Base-by-base conservation (phyloP, 2,888 invertebrate species). In the Pollenia angustigena region DNA sequence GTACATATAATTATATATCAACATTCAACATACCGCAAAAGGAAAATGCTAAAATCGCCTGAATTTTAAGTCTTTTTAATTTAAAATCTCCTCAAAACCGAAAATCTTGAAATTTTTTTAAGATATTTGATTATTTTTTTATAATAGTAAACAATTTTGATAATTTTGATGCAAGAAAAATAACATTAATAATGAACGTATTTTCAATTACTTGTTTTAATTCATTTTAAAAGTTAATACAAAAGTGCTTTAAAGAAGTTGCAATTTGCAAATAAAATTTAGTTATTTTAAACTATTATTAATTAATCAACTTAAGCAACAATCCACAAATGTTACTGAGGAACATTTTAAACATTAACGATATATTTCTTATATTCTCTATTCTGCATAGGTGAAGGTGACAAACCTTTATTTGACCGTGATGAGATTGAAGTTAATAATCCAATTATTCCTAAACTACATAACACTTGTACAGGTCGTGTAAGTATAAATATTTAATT, bases 381-480 rank as follows among this genome's bases (percentile, higher is more conserved):
- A 48, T 60, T 72, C 0, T 74, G 46, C 72, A 75, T 87, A 90
- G 90, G 88, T 86, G 90, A 90, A 87, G 89, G 90, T 58, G 87
- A 88, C 23, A 89, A 85, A 62, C 89, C 90, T 56, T 71, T 89
- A 71, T 90, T 89, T 85, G 78, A 85, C n/a, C 87, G 89, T 14
- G 86, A 87, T 50, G 89, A 89, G 79, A 85, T 89, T 12, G 69
- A 62, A 50, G 85, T 86, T n/a, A 89, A 89, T 66, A 76, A 58
- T 4, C 14, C 54, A 42, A 48, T 14, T 16, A 9, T 42, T 9
- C 66, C 56, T 8, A 16, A 12, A 16, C 32, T 6, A 32, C 64
- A 44, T 50, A 72, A 50, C 11, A 42, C 10, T 64, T 32, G 10
- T 56, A 4, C 79, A 8, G 9, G 16, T 14, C 46, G 54, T 11